Evolutionary conservation across 2,113 vertebrate species (phyloP).

Genomic region (Vireo altiloquus): DNA sequence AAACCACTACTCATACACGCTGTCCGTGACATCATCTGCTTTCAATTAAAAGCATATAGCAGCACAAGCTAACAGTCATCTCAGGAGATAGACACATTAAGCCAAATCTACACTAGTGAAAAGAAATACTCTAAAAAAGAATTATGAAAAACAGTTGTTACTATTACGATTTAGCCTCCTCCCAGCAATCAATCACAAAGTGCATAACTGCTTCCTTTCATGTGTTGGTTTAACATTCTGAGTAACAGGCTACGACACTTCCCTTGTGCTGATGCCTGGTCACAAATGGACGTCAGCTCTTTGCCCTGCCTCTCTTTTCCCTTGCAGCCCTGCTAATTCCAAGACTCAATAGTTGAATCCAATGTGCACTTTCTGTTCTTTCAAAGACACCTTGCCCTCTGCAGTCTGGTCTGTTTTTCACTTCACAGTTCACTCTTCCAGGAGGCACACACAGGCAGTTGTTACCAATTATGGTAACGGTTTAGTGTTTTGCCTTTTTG

Average conservation of each 20-base stretch:
- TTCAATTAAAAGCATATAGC: not conserved
- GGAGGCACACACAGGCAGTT: not conserved
- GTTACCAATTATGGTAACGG: not conserved
- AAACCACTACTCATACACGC: not conserved
- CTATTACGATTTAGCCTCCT: not conserved
- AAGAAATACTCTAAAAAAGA: not conserved
- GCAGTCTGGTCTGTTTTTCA: not conserved
- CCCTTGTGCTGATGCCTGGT: not conserved
- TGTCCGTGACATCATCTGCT: not conserved
- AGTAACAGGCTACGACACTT: not conserved
- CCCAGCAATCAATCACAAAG: not conserved
- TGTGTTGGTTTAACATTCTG: not conserved
- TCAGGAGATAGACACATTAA: not conserved
- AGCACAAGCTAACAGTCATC: not conserved
- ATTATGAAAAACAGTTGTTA: not conserved
- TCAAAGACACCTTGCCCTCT: not conserved
- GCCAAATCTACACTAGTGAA: not conserved
- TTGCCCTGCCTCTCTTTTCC: not conserved
- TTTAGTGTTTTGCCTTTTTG: not conserved
- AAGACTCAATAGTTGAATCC: not conserved
- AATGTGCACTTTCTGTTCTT: not conserved
- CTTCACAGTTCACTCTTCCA: not conserved
- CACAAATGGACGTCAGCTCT: not conserved
- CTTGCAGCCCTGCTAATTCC: accelerated
- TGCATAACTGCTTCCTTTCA: not conserved